Evolutionary conservation across 2,113 vertebrate species (phyloP).

Genomic region (Varanus salvator): DNA sequence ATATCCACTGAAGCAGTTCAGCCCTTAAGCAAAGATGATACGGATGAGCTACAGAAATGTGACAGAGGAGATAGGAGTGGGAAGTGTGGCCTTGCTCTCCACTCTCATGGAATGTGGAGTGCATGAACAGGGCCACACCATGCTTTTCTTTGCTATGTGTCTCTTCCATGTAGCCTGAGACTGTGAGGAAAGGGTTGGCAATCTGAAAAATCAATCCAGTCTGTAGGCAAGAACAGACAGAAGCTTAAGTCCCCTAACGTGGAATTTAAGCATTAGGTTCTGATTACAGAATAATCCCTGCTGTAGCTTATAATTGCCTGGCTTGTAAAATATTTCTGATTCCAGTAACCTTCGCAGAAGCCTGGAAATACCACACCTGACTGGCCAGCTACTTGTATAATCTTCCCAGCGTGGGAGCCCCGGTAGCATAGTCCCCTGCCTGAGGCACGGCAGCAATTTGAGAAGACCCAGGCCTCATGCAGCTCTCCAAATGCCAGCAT

Average conservation of each 20-base stretch:
- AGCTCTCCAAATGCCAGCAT: no score
- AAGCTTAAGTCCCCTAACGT: neutral
- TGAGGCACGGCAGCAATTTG: neutral
- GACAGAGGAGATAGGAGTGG: no score
- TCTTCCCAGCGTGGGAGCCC: neutral
- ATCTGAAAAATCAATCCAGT: neutral
- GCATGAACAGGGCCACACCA: no score
- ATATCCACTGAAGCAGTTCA: no score
- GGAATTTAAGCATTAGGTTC: neutral
- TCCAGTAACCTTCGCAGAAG: neutral
- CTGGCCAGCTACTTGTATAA: neutral
- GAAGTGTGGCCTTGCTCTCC: no score
- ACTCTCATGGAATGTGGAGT: no score
- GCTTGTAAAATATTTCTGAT: neutral
- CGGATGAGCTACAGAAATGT: no score
- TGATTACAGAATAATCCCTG: neutral
- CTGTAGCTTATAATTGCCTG: neutral
- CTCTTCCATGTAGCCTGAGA: neutral
- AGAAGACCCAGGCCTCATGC: neutral
- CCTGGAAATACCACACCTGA: neutral
- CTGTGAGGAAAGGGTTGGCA: neutral
- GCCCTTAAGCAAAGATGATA: no score
- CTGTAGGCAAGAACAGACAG: neutral
- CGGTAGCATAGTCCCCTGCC: neutral
- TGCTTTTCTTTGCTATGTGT: neutral